phyloP scores from a whole-genome alignment of 2,888 invertebrate species.

The Hypena proboscidalis region DNA sequence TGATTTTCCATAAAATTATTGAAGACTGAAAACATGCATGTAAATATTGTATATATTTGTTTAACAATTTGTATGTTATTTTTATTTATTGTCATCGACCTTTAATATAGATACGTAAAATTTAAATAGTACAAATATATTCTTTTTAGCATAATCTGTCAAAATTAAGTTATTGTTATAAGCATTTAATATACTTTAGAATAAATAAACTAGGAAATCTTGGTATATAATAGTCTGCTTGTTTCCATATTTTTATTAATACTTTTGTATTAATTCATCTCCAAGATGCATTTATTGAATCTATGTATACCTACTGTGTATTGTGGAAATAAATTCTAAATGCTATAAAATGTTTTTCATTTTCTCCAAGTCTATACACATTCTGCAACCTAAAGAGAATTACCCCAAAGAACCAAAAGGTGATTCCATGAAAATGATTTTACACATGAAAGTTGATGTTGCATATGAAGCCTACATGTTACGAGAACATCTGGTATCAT shows the following conservation, averaged over 20 bases:
- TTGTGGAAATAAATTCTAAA: slow-evolving; percentile 45
- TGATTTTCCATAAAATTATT: slow-evolving; percentile 37
- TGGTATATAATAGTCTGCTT: slow-evolving; percentile 28
- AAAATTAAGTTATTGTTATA: slow-evolving; percentile 36
- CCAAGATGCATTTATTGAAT: slow-evolving; percentile 72
- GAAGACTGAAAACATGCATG: slow-evolving; percentile 45
- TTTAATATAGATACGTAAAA: slow-evolving; percentile 43
- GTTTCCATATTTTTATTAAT: slow-evolving; percentile 44
- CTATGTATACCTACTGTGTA: slow-evolving; percentile 53
- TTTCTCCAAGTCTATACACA: too few relatives aligned
- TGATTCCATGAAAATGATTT: too few relatives aligned
- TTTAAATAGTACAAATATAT: slow-evolving; percentile 66
- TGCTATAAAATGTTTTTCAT: slow-evolving; percentile 11
- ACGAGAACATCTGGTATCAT: too few relatives aligned
- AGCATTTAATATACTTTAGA: slow-evolving; percentile 37
- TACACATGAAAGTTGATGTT: too few relatives aligned
- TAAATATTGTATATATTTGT: slow-evolving; percentile 46
- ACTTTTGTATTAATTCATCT: slow-evolving; percentile 66
- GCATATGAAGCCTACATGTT: too few relatives aligned
- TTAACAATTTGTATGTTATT: slow-evolving; percentile 26
- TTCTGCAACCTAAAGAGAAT: too few relatives aligned
- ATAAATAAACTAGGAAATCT: slow-evolving; percentile 32
- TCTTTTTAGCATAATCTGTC: slow-evolving; percentile 37
- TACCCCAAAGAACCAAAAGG: too few relatives aligned
- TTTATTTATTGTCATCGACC: slow-evolving; percentile 44